A percentile compares a stretch with the other conserved stretches of the same genome.
Conservation (phyloP, 2,113 vertebrate species). For the Halichoeres trimaculatus region DNA sequence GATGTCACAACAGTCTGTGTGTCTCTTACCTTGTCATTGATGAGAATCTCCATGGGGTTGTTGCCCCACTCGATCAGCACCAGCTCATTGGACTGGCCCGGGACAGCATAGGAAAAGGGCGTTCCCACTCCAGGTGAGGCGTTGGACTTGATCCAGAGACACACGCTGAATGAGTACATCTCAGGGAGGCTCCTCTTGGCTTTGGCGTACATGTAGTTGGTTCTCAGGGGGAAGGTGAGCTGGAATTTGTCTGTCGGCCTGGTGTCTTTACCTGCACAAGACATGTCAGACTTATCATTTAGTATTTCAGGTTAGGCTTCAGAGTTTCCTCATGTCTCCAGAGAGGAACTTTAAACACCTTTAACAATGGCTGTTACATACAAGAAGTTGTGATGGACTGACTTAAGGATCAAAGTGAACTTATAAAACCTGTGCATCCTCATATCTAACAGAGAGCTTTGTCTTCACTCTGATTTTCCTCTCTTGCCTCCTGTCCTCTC, state of each 20-base stretch:
- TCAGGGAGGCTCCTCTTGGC: slow-evolving; percentile 95
- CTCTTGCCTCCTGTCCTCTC: slow-evolving; percentile 11
- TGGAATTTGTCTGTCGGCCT: slow-evolving; percentile 92
- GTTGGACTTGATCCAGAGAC: slow-evolving; percentile 97
- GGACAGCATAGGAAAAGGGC: slow-evolving; percentile 94
- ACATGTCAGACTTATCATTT: neutral
- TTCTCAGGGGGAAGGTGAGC: slow-evolving; percentile 94
- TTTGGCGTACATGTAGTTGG: slow-evolving; percentile 99
- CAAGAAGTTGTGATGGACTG: neutral
- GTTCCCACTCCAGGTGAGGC: slow-evolving; percentile 94
- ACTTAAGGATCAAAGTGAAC: too few species aligned
- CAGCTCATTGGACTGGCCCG: slow-evolving; percentile 94
- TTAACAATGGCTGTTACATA: neutral
- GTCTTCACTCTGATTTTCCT: neutral
- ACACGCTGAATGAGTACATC: slow-evolving; percentile 96
- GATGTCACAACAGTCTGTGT: neutral
- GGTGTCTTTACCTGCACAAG: slow-evolving; percentile 84
- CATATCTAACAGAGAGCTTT: neutral
- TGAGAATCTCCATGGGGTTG: slow-evolving; percentile 98
- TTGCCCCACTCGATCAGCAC: slow-evolving; percentile 98
- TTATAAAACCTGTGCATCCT: neutral
- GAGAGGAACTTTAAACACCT: neutral
- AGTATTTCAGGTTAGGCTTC: neutral
- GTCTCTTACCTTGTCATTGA: slow-evolving; percentile 92
- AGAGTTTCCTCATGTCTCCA: neutral